Conservation (phyloP, 2,888 invertebrate genomes). For the Eledona agricola region DNA sequence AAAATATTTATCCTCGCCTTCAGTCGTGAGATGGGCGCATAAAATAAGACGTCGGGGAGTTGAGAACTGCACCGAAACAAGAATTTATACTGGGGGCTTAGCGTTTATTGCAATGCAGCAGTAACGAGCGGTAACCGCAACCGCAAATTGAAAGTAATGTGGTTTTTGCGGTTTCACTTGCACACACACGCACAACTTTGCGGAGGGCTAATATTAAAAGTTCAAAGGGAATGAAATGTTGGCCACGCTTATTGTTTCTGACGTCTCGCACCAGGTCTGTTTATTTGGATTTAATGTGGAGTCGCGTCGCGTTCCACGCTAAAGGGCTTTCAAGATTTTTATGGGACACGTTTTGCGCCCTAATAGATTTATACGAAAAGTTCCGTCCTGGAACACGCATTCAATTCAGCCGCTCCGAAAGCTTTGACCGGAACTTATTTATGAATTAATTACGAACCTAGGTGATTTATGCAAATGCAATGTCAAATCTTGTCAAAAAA, state of each 20-base stretch:
- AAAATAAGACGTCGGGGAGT: slow-evolving; percentile 39
- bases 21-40: slow-evolving; percentile 33
- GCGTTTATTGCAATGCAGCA: slow-evolving; percentile 52
- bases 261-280: slow-evolving; percentile 51
- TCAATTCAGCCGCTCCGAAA: background rate
- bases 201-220: slow-evolving; percentile 35
- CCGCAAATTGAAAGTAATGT: slow-evolving; percentile 59
- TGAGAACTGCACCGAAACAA: slow-evolving; percentile 45
- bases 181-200: slow-evolving; percentile 17
- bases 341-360: slow-evolving; percentile 14
- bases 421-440: background rate
- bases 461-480: no score
- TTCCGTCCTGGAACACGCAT: no score
- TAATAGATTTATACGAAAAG: slow-evolving; percentile 28
- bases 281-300: slow-evolving; percentile 55
- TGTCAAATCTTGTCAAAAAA: no score
- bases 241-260: slow-evolving; percentile 52
- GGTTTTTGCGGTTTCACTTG: slow-evolving; percentile 50
- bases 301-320: slow-evolving; percentile 18
- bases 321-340: slow-evolving; percentile 25
- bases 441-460: no score
- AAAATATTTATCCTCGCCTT: slow-evolving; percentile 32
- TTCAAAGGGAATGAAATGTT: slow-evolving; percentile 51
- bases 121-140: slow-evolving; percentile 49
- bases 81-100: slow-evolving; percentile 51